Evolutionary conservation across 2,797 vertebrate species (phyloP).

Genomic region (Parauchenoglanis punctatus): DNA sequence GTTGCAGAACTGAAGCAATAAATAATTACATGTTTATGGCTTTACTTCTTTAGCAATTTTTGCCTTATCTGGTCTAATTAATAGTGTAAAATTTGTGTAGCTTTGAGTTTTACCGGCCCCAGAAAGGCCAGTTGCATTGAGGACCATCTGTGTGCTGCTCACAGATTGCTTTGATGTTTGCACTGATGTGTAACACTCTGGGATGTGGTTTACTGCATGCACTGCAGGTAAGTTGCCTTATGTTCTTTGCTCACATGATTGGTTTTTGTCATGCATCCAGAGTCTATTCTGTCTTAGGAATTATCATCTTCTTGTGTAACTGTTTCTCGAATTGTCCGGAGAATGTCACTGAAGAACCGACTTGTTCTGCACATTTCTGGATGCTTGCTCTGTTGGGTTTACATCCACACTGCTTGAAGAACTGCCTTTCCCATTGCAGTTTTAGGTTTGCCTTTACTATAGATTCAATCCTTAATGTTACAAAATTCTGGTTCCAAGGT

Average conservation of each 20-base stretch:
- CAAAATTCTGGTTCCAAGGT: neutral
- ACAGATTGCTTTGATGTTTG: slow-evolving; percentile 11
- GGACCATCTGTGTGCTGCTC: neutral
- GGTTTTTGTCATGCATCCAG: neutral
- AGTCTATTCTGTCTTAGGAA: neutral
- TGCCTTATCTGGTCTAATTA: neutral
- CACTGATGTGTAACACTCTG: slow-evolving; percentile 6
- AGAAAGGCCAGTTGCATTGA: neutral
- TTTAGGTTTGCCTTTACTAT: neutral
- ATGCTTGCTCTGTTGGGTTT: neutral
- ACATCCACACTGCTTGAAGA: neutral
- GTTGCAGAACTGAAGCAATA: neutral
- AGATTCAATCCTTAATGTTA: neutral
- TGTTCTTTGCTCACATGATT: slow-evolving; percentile 8
- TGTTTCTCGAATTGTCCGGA: neutral
- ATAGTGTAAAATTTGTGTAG: neutral
- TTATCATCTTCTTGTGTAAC: neutral
- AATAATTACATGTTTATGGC: neutral
- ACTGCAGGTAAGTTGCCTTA: slow-evolving; percentile 3
- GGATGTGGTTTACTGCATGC: slow-evolving; percentile 3
- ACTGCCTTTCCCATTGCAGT: neutral
- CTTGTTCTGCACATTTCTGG: neutral
- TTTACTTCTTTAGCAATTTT: neutral
- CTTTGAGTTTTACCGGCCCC: neutral
- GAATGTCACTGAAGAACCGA: neutral